Percentiles rank a stretch among this genome's conserved stretches.
These are phyloP conservation scores for Mesochorus sp. DNA, from an alignment of 2,888 invertebrate species.

Conservation along the genomic window DNA sequence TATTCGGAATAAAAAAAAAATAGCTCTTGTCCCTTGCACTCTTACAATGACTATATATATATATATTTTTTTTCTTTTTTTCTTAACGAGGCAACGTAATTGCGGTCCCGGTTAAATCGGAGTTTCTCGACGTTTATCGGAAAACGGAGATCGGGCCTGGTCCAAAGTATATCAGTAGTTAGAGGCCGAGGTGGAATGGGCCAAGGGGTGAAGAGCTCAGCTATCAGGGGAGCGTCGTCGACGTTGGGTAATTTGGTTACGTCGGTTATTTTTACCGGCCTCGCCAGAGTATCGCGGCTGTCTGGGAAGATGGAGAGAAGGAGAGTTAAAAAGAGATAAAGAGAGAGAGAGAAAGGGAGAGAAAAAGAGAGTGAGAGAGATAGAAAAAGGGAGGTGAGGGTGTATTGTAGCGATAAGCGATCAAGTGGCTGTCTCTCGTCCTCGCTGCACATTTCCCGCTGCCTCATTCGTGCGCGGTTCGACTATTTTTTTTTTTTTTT, in stretches of 20 bases:
- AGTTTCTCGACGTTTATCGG: slow-evolving; percentile 45
- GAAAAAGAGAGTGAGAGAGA: not conserved
- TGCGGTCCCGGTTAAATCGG: slow-evolving; percentile 3
- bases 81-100: slow-evolving; percentile 5
- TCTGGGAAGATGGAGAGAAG: not conserved
- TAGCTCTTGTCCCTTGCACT: no score
- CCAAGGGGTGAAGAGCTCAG: not conserved
- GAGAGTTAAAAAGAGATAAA: no score
- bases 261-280: slow-evolving; percentile 41
- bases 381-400: not conserved
- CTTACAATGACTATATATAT: no score
- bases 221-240: not conserved
- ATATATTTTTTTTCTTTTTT: slow-evolving; percentile 10
- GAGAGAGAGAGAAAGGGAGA: not conserved
- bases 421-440: not conserved
- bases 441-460: not conserved
- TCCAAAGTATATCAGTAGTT: not conserved
- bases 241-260: slow-evolving; percentile 40
- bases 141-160: slow-evolving; percentile 31
- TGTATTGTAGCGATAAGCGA: not conserved
- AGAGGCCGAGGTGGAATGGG: not conserved
- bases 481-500: not conserved
- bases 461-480: not conserved
- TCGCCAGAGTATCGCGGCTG: slow-evolving; percentile 1
- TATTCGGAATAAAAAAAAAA: no score